Conservation (phyloP, 2,888 invertebrate genomes). For the Cephus runcator region DNA sequence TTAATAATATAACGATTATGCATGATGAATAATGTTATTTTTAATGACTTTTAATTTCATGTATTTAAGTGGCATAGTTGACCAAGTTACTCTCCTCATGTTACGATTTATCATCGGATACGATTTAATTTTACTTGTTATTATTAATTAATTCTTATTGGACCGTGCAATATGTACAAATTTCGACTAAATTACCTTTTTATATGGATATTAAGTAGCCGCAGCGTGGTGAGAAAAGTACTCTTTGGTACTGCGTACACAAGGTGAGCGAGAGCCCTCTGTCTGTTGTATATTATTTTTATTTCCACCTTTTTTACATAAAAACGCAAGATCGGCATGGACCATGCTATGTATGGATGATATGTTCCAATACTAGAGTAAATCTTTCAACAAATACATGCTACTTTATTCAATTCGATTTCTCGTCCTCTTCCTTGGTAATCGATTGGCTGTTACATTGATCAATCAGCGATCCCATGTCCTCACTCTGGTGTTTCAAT, state of each 20-base stretch:
- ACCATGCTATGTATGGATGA: slow-evolving; percentile 64
- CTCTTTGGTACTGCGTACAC: slow-evolving; percentile 15
- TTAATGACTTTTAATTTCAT: slow-evolving; percentile 30
- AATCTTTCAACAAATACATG: slow-evolving; percentile 62
- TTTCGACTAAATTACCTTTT: slow-evolving; percentile 53
- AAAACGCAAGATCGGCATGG: slow-evolving; percentile 60
- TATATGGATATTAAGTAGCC: slow-evolving; percentile 47
- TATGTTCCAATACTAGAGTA: slow-evolving; percentile 63
- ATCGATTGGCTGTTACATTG: neutral
- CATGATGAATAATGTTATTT: slow-evolving; percentile 41
- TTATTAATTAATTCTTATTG: slow-evolving; percentile 55
- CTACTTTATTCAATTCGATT: slow-evolving; percentile 17
- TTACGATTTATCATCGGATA: slow-evolving; percentile 28
- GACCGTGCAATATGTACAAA: slow-evolving; percentile 61
- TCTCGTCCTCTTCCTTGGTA: slow-evolving; percentile 20
- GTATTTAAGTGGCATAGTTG: slow-evolving; percentile 36
- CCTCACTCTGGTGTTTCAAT: neutral
- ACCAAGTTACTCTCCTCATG: slow-evolving; percentile 24
- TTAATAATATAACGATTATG: slow-evolving; percentile 41
- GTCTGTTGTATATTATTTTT: slow-evolving; percentile 64
- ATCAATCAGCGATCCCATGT: neutral
- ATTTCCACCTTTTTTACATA: slow-evolving; percentile 64
- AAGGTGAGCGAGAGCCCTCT: slow-evolving; percentile 46
- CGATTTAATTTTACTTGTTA: slow-evolving; percentile 41
- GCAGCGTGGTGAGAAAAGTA: slow-evolving; percentile 31